Evolutionary conservation across 2,888 invertebrate genomes (phyloP), one percentile per base, ranked within the genome.

Genomic region (Napeogenes inachia): DNA sequence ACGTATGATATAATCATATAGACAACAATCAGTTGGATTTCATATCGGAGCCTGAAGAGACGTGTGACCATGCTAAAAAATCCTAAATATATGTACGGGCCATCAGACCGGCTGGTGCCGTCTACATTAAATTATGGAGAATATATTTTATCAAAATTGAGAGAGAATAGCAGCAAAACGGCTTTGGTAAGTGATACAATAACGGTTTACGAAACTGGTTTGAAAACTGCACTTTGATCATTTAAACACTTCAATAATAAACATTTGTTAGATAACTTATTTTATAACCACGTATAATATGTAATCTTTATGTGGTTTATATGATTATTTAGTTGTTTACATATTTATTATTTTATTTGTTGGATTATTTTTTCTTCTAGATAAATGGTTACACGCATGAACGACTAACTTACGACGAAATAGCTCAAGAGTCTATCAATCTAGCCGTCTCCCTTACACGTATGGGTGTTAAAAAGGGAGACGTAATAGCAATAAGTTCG

Each of bases 391-490:
- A 66, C 1, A 86, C 84, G 2, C 69, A 81, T 2, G 81, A 86
- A 66, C 53, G 63, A 0, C 56, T 78, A 0, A 81, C 76, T 0
- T 85, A 80, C 38, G 69, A 69, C 0, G 77, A 84, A 13, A 75
- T 89, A 13, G 71, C 73, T 0, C 84, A 86, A 61, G 76, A 82
- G 56, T 73, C 82, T 0, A 80, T 85, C 71, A 86, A 82, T 66
- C 72, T 88, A 6, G 81, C 88, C 2, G 64, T 88, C 75, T 87
- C 85, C 0, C 86, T 89, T 72, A 66, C 69, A 13, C 80, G 74
- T 53, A 70, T 87, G 13, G 87, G 87, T 0, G 75, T 88, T 12
- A 72, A 69, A 72, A 87, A 81, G 69, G 86, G 87, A 73, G 81
- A 89, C 5, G 76, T 77, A 13, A 68, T 89, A 0, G 88, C 78